Evolutionary conservation across 2,113 vertebrate genomes (phyloP).

Genomic region (Chelonoidis abingdonii): DNA sequence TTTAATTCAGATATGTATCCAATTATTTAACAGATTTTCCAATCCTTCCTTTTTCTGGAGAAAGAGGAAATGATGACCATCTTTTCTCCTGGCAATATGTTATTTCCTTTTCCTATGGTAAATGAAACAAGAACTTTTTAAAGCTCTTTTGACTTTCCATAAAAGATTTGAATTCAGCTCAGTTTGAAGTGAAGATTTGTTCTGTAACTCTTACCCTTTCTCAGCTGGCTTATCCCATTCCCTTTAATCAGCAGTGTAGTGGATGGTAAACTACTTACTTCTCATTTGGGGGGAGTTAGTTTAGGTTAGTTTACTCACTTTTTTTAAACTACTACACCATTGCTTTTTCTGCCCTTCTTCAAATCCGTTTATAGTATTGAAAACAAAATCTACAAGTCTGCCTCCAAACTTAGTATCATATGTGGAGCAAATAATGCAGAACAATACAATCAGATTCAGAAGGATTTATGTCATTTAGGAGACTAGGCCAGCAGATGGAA

Average conservation of each 20-base stretch:
- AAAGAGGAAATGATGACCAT: background rate
- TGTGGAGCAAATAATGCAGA: slow-evolving; percentile 24
- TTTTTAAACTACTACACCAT: background rate
- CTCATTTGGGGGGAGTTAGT: background rate
- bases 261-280: background rate
- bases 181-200: background rate
- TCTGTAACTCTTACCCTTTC: background rate
- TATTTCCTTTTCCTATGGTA: background rate
- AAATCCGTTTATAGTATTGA: background rate
- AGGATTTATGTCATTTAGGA: slow-evolving; percentile 17
- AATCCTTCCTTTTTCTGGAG: background rate
- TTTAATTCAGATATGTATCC: background rate
- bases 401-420: too few species aligned
- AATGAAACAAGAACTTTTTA: background rate
- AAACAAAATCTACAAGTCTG: slow-evolving; percentile 8
- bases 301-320: background rate
- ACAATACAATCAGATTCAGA: background rate
- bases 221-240: background rate
- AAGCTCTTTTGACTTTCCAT: background rate
- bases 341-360: background rate
- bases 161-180: background rate
- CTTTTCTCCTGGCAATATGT: background rate
- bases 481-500: slow-evolving; percentile 2
- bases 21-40: background rate
- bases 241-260: background rate